Percentiles rank a stretch among this genome's conserved stretches.
These are phyloP conservation scores for Stratiolaelaps scimitus DNA, from an alignment of 1,140 invertebrate genomes.

Conservation along the genomic window DNA sequence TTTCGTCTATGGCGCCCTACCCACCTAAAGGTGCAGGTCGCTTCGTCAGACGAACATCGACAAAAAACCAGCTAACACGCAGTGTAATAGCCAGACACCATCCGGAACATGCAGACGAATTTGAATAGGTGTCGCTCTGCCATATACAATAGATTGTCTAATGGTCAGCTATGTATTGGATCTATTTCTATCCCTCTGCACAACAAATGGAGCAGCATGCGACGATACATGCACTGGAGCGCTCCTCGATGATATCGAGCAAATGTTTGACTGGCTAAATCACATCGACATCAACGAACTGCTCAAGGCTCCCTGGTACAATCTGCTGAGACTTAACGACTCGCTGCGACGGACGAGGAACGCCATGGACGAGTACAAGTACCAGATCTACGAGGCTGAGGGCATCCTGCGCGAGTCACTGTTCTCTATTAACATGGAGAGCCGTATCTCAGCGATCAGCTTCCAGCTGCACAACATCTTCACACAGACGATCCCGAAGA, in stretches of 20 bases:
- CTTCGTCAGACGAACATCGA: too few relatives aligned
- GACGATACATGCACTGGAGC: slow-evolving; percentile 75
- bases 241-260: slow-evolving; percentile 58
- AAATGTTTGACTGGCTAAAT: slow-evolving; percentile 47
- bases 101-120: too few relatives aligned
- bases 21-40: too few relatives aligned
- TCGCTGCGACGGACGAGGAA: slow-evolving; percentile 32
- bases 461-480: slow-evolving; percentile 20
- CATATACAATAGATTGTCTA: slow-evolving; percentile 14
- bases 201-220: slow-evolving; percentile 71
- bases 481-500: slow-evolving; percentile 11
- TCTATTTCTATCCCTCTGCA: too few relatives aligned
- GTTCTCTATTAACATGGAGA: slow-evolving; percentile 24
- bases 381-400: slow-evolving; percentile 33
- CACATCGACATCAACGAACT: slow-evolving; percentile 49
- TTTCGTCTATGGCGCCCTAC: too few relatives aligned
- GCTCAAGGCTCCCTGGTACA: slow-evolving; percentile 60
- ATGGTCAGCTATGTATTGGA: not conserved
- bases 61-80: too few relatives aligned
- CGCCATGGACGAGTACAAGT: slow-evolving; percentile 43
- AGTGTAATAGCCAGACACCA: too few relatives aligned
- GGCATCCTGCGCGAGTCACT: slow-evolving; percentile 34
- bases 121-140: too few relatives aligned
- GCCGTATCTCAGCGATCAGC: slow-evolving; percentile 11
- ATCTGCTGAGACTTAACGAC: slow-evolving; percentile 46